Evolutionary conservation across 1,140 invertebrate species (phyloP).

Genomic region (Saccostrea cuccullata): DNA sequence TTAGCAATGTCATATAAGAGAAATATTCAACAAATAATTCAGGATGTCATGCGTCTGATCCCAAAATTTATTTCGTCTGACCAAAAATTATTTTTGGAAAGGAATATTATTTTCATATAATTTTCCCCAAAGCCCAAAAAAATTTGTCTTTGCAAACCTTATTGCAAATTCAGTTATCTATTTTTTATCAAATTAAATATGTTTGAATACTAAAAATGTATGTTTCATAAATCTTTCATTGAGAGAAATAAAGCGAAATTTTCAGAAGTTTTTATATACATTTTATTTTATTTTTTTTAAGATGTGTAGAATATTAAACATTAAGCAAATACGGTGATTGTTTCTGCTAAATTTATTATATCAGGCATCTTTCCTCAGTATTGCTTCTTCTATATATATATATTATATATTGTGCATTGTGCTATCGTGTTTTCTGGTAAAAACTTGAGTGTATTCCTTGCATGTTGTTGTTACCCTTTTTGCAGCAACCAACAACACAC

Average conservation of each 20-base stretch:
- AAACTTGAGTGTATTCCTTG: conserved; percentile 41
- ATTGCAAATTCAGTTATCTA: background rate
- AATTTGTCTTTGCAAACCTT: background rate
- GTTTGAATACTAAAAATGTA: no score
- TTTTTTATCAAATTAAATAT: no score
- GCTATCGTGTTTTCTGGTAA: conserved; percentile 11
- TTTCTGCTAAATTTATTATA: background rate
- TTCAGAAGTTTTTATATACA: no score
- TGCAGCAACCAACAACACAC: conserved; percentile 57
- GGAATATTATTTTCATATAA: background rate
- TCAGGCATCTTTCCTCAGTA: conserved; percentile 27
- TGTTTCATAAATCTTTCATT: no score
- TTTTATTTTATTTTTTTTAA: no score
- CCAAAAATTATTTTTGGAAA: conserved; percentile 27
- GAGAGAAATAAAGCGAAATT: no score
- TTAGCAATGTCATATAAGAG: conserved; percentile 31
- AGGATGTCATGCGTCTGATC: conserved; percentile 11
- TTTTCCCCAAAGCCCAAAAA: background rate
- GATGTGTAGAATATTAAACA: background rate
- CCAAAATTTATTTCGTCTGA: conserved; percentile 30
- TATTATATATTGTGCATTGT: conserved; percentile 52
- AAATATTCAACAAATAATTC: background rate
- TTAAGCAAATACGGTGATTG: background rate
- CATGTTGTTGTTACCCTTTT: conserved; percentile 60
- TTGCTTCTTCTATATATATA: conserved; percentile 20